Base-by-base conservation (phyloP, 1,140 invertebrate genomes). In the Phocides pigmalion region DNA sequence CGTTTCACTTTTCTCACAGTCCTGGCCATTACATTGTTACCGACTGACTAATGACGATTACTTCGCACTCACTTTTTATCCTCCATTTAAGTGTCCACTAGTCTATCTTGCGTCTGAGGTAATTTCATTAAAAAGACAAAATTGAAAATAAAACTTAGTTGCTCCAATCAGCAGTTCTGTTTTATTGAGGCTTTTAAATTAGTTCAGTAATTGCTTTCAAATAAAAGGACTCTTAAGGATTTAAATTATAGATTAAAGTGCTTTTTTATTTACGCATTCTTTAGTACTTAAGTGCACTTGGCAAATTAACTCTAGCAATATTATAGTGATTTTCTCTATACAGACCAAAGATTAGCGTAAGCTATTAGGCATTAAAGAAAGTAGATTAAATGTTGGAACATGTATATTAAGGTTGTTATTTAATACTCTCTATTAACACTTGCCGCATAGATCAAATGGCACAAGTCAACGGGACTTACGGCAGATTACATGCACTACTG, bases 11-110 rank as follows among this genome's bases (percentile, higher is more conserved):
- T 89, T 62, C 88, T 87, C 62, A 92, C 90, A 65, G 84, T 92
- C 65, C 84, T 92, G 50, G 90, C 91, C 91, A 92, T 92, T 69
- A 87, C 90, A 89, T 88, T 83, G 66, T 90, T 82, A 74, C 66
- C 12, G 51, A 22, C 16, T 35, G 46, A 41, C 58, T 77, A 76
- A 73, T 75, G 67, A 64, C 74, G 65, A 76, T 76, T 73, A 56
- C 42, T 44, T 68, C 17, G 47, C 22, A 44, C 47, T 72, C 72
- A 50, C 49, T 35, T 68, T 66, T 61, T 74, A 44, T 41, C 41
- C 22, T 16, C 20, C 17, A 56, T 63, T 58, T 63, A 58, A 68
- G 32, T 51, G 64, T 58, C 44, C 62, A 32, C 47, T 56, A 35
- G 39, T 46, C 50, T 56, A 56, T 41, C 54, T 61, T 50, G 44